Evolutionary conservation across 2,888 invertebrate genomes (phyloP).

Genomic region (Drosophila lacicola): DNA sequence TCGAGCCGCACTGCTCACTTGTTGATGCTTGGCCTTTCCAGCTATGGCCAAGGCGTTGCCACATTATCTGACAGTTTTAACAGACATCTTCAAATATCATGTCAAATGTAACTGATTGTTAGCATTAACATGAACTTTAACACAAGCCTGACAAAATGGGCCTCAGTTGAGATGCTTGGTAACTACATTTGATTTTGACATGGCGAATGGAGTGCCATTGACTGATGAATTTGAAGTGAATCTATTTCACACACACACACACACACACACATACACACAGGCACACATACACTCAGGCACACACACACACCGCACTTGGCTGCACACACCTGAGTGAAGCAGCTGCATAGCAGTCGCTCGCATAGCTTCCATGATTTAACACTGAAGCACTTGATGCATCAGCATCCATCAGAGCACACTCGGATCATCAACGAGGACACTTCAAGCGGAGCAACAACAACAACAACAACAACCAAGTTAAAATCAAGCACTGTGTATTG

Average conservation of each 20-base stretch:
- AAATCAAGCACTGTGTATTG: slow-evolving; percentile 37
- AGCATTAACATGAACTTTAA: not conserved
- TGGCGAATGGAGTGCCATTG: slow-evolving; percentile 21
- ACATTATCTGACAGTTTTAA: no score
- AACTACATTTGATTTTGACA: slow-evolving; percentile 19
- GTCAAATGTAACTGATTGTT: not conserved
- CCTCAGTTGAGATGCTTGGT: not conserved
- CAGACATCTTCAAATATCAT: not conserved
- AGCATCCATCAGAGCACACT: slow-evolving; percentile 57
- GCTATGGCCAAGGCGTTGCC: no score
- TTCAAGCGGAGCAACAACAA: slow-evolving; percentile 26
- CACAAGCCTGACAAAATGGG: not conserved
- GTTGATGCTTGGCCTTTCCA: no score
- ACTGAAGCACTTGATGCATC: slow-evolving; percentile 58
- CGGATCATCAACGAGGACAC: slow-evolving; percentile 56
- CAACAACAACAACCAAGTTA: slow-evolving; percentile 13
- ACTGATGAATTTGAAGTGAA: slow-evolving; percentile 9
- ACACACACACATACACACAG: slow-evolving; percentile 2
- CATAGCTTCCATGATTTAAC: slow-evolving; percentile 50
- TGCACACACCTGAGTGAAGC: slow-evolving; percentile 25
- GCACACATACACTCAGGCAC: not conserved
- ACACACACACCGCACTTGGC: not conserved
- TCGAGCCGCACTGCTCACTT: no score
- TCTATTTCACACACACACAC: slow-evolving; percentile 6
- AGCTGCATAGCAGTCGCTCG: slow-evolving; percentile 21